Evolutionary conservation across 2,797 vertebrate genomes (phyloP).

Genomic region (Cuculus canorus): DNA sequence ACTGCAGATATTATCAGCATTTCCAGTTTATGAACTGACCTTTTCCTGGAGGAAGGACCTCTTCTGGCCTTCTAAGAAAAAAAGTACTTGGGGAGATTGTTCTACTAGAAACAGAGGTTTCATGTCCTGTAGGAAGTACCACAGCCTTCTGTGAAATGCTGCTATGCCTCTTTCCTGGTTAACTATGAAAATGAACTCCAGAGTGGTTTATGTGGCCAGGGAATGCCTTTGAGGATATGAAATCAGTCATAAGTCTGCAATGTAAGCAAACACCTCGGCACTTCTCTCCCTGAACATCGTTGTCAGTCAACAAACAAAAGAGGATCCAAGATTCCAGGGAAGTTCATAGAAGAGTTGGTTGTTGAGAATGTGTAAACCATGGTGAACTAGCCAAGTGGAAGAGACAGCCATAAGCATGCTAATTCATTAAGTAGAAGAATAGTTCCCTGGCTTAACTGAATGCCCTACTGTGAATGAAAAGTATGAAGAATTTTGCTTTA

Average conservation of each 20-base stretch:
- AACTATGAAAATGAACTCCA: not conserved
- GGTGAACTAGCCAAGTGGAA: not conserved
- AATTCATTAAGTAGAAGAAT: not conserved
- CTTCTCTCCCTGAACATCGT: not conserved
- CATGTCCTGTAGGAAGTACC: not conserved
- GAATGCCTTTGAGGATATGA: not conserved
- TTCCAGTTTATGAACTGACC: conserved; percentile 15
- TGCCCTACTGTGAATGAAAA: not conserved
- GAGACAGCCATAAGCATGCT: not conserved
- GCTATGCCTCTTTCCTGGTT: not conserved
- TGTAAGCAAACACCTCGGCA: not conserved
- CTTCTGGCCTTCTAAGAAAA: not conserved
- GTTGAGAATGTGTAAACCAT: not conserved
- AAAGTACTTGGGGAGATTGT: not conserved
- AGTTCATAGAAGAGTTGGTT: not conserved
- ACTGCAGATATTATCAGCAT: not conserved
- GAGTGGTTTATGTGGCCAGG: not conserved
- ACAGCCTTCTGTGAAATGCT: not conserved
- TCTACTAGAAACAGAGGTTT: not conserved
- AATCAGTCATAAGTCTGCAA: not conserved
- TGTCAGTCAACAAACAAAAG: not conserved
- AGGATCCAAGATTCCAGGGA: not conserved
- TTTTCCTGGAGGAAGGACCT: not conserved
- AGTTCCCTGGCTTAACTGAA: not conserved
- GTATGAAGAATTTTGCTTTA: not conserved